phyloP scores from a whole-genome alignment of 2,113 vertebrate genomes.

The Chionis minor region DNA sequence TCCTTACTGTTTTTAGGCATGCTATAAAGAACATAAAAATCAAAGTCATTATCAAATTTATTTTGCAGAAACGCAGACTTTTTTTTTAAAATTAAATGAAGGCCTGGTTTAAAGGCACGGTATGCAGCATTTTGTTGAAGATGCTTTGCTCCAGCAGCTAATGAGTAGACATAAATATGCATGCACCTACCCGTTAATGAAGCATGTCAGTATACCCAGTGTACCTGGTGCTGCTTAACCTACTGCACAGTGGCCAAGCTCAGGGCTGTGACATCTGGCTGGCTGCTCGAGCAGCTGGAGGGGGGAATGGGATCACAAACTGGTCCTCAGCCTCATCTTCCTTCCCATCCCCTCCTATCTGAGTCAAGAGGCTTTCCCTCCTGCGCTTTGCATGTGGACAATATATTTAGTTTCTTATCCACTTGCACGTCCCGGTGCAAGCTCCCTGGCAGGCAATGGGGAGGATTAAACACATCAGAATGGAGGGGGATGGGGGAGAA shows the following conservation, averaged over 20 bases:
- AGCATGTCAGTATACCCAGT: neutral
- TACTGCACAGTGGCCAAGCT: neutral
- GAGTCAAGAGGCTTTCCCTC: neutral
- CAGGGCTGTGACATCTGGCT: neutral
- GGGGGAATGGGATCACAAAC: neutral
- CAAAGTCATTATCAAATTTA: neutral
- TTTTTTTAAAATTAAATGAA: neutral
- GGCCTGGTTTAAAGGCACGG: neutral
- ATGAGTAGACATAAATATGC: conserved; percentile 58
- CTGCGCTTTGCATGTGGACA: neutral
- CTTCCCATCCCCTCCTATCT: conserved; percentile 10
- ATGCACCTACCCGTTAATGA: conserved; percentile 59
- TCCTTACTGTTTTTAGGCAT: neutral
- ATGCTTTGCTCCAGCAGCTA: conserved; percentile 49
- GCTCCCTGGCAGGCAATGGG: neutral
- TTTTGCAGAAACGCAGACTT: neutral
- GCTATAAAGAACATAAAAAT: neutral
- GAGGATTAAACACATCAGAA: neutral
- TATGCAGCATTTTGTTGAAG: conserved; percentile 20
- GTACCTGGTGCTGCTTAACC: conserved; percentile 10
- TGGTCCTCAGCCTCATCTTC: neutral
- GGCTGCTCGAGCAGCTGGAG: neutral
- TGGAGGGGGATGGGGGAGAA: accelerated
- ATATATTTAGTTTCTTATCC: neutral
- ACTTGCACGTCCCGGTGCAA: neutral